Evolutionary conservation across 2,888 invertebrate genomes (phyloP).

Genomic region (Brenthis ino): DNA sequence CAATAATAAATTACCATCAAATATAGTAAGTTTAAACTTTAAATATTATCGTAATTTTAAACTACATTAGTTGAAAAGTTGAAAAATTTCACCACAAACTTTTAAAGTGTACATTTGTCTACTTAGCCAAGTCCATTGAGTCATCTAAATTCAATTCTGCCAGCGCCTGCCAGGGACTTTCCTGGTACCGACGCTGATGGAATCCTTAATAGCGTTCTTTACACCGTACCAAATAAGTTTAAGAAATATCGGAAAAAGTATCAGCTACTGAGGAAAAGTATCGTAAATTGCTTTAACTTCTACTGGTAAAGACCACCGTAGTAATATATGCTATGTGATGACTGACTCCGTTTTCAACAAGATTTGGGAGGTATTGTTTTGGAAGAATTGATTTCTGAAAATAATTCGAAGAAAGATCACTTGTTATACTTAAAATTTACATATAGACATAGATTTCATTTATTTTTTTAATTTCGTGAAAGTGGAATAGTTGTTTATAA

Average conservation of each 20-base stretch:
- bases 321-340: too few species aligned
- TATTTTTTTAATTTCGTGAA: too few species aligned
- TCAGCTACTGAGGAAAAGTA: conserved; percentile 26
- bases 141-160: conserved; percentile 38
- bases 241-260: conserved; percentile 34
- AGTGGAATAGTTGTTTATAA: too few species aligned
- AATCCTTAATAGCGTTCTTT: conserved; percentile 37
- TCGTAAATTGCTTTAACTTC: conserved; percentile 14
- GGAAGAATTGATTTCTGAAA: too few species aligned
- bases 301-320: too few species aligned
- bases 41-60: neutral
- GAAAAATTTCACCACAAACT: conserved; percentile 19
- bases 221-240: conserved; percentile 33
- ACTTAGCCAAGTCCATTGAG: conserved; percentile 37
- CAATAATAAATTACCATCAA: too few species aligned
- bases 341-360: too few species aligned
- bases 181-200: conserved; percentile 38
- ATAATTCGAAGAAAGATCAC: too few species aligned
- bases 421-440: too few species aligned
- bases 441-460: too few species aligned
- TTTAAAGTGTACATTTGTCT: conserved; percentile 31
- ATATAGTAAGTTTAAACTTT: neutral
- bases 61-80: conserved; percentile 6
- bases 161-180: conserved; percentile 38
- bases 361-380: too few species aligned